Conservation (phyloP, 2,888 invertebrate species). For the Cepaea hortensis region DNA sequence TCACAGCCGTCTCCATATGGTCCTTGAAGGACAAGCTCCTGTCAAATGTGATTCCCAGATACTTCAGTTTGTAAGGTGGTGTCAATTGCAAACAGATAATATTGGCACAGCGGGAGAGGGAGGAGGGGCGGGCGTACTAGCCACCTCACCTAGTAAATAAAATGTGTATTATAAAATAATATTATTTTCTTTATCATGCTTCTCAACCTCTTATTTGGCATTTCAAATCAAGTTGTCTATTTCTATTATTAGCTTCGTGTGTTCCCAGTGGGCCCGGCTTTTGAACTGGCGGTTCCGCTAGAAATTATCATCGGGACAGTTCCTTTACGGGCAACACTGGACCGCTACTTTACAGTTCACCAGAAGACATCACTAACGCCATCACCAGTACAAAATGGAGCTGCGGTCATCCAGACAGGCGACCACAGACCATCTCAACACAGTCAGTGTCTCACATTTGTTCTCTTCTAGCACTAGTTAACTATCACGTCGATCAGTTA, state of each 20-base stretch:
- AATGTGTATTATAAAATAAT: not conserved
- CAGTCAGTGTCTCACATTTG: not conserved
- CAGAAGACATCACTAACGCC: constrained; percentile 44
- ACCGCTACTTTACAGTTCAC: constrained; percentile 45
- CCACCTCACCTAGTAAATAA: too few species aligned
- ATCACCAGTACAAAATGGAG: not conserved
- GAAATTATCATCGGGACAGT: constrained; percentile 70
- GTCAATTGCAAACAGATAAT: too few species aligned
- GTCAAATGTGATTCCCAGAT: too few species aligned
- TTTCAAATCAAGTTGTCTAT: not conserved
- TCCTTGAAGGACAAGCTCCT: too few species aligned
- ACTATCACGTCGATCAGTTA: too few species aligned
- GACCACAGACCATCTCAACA: not conserved
- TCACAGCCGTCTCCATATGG: too few species aligned
- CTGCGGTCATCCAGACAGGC: not conserved
- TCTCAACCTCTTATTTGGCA: not conserved
- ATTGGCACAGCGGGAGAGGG: too few species aligned
- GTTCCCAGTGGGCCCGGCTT: constrained; percentile 68
- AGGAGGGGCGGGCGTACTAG: too few species aligned
- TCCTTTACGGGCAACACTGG: constrained; percentile 57
- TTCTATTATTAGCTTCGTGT: constrained; percentile 60
- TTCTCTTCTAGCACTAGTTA: too few species aligned
- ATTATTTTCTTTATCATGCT: not conserved
- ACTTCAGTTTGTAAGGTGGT: too few species aligned
- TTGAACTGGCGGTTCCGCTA: constrained; percentile 67